Conservation (phyloP, 2,113 vertebrate species). For the Corynorhinus townsendii region DNA sequence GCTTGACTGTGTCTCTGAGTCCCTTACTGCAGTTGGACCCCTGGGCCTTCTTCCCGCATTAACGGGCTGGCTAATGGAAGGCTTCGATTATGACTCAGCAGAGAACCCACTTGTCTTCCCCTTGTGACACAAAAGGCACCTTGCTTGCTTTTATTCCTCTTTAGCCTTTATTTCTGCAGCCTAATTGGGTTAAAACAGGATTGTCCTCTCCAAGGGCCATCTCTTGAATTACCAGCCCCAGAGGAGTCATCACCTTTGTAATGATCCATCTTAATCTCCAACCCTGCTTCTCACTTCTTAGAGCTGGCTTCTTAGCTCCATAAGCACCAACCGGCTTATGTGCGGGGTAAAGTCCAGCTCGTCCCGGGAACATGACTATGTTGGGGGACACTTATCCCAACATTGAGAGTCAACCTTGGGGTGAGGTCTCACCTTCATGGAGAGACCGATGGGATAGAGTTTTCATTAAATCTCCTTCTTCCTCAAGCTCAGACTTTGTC, state of each 20-base stretch:
- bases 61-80: background rate
- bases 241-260: background rate
- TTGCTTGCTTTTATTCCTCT: constrained; percentile 38
- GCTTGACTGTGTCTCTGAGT: background rate
- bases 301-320: background rate
- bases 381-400: background rate
- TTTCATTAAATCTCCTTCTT: background rate
- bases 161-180: constrained; percentile 37
- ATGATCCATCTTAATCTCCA: background rate
- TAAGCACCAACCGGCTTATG: background rate
- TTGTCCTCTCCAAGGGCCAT: background rate
- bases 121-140: constrained; percentile 35
- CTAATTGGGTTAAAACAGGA: constrained; percentile 43
- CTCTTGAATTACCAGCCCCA: background rate
- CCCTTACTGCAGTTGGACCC: background rate
- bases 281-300: background rate
- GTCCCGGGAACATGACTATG: background rate
- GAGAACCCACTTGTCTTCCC: constrained; percentile 43
- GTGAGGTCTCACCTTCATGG: background rate
- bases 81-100: background rate
- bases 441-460: background rate
- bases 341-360: background rate
- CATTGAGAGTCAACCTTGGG: background rate
- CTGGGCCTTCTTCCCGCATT: background rate
- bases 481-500: background rate